A percentile compares a stretch with the other conserved stretches of the same genome.
Evolutionary conservation across 2,113 vertebrate genomes (phyloP).

Genomic region (Sula dactylatra): DNA sequence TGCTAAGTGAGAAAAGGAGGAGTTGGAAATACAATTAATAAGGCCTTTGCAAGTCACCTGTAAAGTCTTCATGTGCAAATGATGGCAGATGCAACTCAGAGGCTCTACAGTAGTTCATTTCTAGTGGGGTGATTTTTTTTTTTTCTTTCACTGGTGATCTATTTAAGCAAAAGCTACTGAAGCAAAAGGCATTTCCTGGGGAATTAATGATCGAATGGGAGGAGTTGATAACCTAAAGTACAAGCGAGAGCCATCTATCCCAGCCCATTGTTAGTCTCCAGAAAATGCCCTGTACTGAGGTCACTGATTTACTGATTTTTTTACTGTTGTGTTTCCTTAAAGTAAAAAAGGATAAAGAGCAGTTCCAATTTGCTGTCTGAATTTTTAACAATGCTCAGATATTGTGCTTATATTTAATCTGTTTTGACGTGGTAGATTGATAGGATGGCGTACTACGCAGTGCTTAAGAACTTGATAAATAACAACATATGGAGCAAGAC

Average conservation of each 20-base stretch:
- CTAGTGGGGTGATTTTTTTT: neutral
- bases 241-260: constrained; percentile 47
- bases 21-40: neutral
- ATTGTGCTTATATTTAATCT: neutral
- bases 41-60: constrained; percentile 1
- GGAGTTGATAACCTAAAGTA: constrained; percentile 52
- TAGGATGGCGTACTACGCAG: neutral
- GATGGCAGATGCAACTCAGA: neutral
- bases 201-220: constrained; percentile 64
- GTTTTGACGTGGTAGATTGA: neutral
- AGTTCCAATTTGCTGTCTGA: neutral
- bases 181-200: constrained; percentile 33
- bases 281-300: constrained; percentile 19
- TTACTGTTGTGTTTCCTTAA: neutral
- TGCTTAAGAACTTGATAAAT: constrained; percentile 8
- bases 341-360: neutral
- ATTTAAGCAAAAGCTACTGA: constrained; percentile 48
- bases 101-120: constrained; percentile 28
- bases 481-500: neutral
- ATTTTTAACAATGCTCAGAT: neutral
- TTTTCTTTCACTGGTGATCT: constrained; percentile 19
- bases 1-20: neutral
- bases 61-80: neutral
- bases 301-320: neutral
- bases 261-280: constrained; percentile 49